Evolutionary conservation across 2,888 invertebrate genomes (phyloP), one percentile per base, ranked within the genome.

Genomic region (Sericinus montela): DNA sequence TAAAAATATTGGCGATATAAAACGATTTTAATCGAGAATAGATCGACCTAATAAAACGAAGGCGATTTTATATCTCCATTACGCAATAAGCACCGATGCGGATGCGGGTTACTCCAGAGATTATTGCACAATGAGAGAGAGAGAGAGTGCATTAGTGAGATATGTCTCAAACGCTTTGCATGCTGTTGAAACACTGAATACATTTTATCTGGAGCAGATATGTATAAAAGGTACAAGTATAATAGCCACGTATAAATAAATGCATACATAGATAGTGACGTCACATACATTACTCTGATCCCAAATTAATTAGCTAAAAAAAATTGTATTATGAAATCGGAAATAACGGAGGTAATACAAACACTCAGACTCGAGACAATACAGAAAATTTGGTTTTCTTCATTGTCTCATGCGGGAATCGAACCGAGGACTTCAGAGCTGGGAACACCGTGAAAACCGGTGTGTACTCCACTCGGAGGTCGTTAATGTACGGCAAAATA

Each of bases 11-110:
- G n/a, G 4, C n/a, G 32, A 34, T 32, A 30, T 45, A 14, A 37
- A 38, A n/a, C 13, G 67, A 75, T 75, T 75, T 72, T 62, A 62
- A 54, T 68, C 74, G 55, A 63, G 76, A 83, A 83, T 82, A 83
- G 83, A 75, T 71, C 77, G 80, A 80, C 81, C 80, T 72, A 80
- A 81, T 83, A 81, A 80, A 81, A 35, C 35, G n/a, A 74, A 75
- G 71, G 69, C 48, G 65, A 69, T 66, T 62, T 63, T 4, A 25
- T 58, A 64, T 67, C 59, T 59, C 58, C 59, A 62, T 84, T 84
- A 65, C 78, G 78, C 68, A 82, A 32, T 11, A 13, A 13, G 54
- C 58, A 52, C 65, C 63, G 55, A 63, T 63, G 63, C 78, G 73
- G 75, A 77, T 74, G 69, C 67, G 68, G 69, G 66, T 65, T 48